Conservation (phyloP, 2,797 vertebrate genomes). For the Denticeps clupeoides region DNA sequence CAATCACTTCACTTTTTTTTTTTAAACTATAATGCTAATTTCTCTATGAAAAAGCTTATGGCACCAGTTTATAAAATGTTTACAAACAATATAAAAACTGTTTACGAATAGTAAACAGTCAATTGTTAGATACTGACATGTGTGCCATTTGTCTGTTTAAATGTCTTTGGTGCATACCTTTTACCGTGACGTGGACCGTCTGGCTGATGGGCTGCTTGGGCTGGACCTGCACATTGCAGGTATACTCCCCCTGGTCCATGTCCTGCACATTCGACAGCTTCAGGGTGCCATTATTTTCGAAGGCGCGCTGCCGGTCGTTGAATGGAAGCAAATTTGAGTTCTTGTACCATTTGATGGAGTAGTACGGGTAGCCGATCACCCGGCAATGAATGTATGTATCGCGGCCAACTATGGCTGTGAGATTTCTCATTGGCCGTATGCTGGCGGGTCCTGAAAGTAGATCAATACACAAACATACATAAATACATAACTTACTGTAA, state of each 20-base stretch:
- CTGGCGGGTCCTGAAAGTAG: constrained; percentile 77
- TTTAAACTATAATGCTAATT: too few species aligned
- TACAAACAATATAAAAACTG: too few species aligned
- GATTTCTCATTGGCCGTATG: constrained; percentile 96
- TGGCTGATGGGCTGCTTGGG: constrained; percentile 92
- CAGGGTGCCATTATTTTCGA: constrained; percentile 92
- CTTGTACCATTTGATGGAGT: constrained; percentile 99
- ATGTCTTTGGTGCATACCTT: too few species aligned
- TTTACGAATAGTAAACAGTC: too few species aligned
- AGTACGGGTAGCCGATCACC: constrained; percentile 95
- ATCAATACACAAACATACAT: constrained; percentile 44
- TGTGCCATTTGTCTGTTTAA: too few species aligned
- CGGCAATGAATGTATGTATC: constrained; percentile 96
- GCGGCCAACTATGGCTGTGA: constrained; percentile 90
- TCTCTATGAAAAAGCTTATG: too few species aligned
- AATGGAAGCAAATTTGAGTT: constrained; percentile 91
- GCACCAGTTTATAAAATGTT: too few species aligned
- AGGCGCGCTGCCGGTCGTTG: constrained; percentile 94
- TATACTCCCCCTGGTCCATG: constrained; percentile 90
- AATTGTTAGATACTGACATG: too few species aligned
- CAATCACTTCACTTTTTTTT: too few species aligned
- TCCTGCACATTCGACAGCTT: constrained; percentile 95
- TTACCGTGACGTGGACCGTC: constrained; percentile 86
- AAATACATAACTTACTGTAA: too few species aligned
- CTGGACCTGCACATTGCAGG: constrained; percentile 89